Conservation (phyloP, 23 tunicate genomes). For the Ciona savignyi region DNA sequence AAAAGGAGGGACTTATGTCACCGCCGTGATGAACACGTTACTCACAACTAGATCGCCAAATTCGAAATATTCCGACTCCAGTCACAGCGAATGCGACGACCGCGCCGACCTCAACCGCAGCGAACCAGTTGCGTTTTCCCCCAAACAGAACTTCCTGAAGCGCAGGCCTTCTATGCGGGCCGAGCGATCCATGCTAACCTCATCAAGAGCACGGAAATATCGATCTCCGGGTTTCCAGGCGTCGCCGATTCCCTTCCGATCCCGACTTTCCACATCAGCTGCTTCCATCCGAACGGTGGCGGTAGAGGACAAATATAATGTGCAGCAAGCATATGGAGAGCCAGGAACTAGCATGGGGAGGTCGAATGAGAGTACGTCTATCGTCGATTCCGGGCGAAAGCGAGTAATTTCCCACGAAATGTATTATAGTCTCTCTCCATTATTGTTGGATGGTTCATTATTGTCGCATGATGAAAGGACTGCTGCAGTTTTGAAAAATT, state of each 20-base stretch:
- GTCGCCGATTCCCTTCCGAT: background rate
- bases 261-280: background rate
- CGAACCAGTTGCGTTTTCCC: background rate
- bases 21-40: constrained; percentile 34
- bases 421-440: constrained; percentile 64
- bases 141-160: constrained; percentile 11
- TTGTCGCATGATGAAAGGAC: background rate
- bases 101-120: background rate
- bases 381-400: background rate
- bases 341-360: background rate
- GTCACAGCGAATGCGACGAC: background rate
- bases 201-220: background rate
- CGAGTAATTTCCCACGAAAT: constrained; percentile 13
- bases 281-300: background rate
- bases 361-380: background rate
- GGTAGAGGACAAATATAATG: background rate
- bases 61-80: background rate
- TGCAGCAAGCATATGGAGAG: background rate
- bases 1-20: constrained; percentile 27
- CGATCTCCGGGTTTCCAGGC: background rate
- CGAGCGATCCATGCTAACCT: background rate
- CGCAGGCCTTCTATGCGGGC: constrained; percentile 38
- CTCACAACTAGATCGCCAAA: constrained; percentile 25
- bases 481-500: background rate
- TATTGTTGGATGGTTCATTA: constrained; percentile 9